Percentiles rank a stretch among this genome's conserved stretches.
phyloP scores from a whole-genome alignment of 2,797 vertebrate species.

The Tapera naevia region DNA sequence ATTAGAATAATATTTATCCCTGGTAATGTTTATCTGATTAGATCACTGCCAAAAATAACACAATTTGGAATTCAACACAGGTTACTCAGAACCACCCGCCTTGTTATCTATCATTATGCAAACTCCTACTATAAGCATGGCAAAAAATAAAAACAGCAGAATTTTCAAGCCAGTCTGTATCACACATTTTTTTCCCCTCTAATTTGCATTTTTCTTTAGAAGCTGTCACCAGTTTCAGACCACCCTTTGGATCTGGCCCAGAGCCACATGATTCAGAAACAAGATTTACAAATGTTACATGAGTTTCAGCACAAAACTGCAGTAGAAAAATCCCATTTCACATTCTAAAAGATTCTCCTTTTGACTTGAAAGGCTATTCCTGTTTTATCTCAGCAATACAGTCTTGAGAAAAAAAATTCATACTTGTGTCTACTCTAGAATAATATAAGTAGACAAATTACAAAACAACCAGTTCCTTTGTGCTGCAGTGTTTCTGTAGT shows the following conservation, averaged over 20 bases:
- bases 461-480: neutral
- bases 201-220: neutral
- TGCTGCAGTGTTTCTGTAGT: neutral
- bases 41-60: neutral
- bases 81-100: neutral
- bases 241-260: neutral
- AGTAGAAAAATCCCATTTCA: neutral
- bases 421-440: neutral
- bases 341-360: neutral
- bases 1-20: neutral
- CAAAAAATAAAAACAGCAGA: neutral
- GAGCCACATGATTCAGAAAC: neutral
- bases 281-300: neutral
- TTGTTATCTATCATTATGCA: neutral
- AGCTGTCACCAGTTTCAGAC: neutral
- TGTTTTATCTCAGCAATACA: neutral
- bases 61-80: neutral
- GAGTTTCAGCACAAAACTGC: neutral
- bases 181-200: accelerated
- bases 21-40: neutral
- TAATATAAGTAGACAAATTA: neutral
- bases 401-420: neutral
- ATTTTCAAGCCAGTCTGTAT: neutral
- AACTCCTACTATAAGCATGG: neutral
- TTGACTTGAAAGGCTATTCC: neutral